Evolutionary conservation across 2,888 invertebrate genomes (phyloP), one percentile per base, ranked within the genome.

Genomic region (Cerastoderma edule): DNA sequence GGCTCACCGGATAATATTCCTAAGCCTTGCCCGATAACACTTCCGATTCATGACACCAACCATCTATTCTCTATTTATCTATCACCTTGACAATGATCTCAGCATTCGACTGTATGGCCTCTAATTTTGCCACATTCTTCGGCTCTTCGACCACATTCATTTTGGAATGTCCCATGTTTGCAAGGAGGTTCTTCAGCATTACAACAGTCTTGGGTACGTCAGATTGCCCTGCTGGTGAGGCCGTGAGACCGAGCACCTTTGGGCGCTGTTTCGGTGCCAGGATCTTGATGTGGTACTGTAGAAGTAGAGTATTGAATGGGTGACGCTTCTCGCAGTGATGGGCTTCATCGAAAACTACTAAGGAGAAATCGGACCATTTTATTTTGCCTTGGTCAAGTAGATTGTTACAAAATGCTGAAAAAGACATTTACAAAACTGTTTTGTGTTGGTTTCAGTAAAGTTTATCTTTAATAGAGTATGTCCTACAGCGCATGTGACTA

Each of bases 311-410:
- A 46, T 85, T 87, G 78, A 87, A 91, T 1, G 91, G 90, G 69
- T 91, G 91, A 8, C 77, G 79, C 67, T 89, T 90, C n/a, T 75
- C 81, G 74, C 90, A 91, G 74, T 91, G 91, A 60, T 91, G 91
- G 0, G 88, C 89, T 75, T 91, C 91, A 75, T 91, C 91, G 74
- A 91, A 82, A 10, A 90, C 86, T 60, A 89, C 87, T 35, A 91
- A 83, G 32, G 87, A 85, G 72, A 87, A 86, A 75, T 90, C 88
- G 6, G 79, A 69, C 90, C 90, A 90, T n/a, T 80, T 67, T 22
- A 90, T 65, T 6, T 85, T 73, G 4, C 78, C 73, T n/a, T 78
- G 75, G 10, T 78, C 66, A 13, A 91, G 71, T 53, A 90, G 75
- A 70, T 91, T 89, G 35, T 77, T 57, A 69, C 87, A 90, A 65